A percentile compares a stretch with the other conserved stretches of the same genome.
Conservation (phyloP, 2,888 invertebrate species). For the Ophion ellenae region DNA sequence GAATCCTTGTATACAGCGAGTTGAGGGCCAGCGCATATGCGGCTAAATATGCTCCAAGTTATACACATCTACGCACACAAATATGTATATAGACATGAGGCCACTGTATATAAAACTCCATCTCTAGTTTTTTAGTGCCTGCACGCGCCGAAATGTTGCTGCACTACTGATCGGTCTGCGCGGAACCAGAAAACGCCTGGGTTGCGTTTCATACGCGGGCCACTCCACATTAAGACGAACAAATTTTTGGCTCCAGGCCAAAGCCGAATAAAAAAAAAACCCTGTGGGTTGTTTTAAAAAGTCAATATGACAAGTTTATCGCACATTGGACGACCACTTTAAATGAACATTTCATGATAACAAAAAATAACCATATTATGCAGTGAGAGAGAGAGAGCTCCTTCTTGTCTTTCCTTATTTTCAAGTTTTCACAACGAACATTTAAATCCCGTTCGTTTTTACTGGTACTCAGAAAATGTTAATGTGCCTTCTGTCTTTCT, state of each 20-base stretch:
- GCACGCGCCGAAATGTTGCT: slow-evolving; percentile 50
- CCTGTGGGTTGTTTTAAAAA: not conserved
- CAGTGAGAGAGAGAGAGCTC: not conserved
- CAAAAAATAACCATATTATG: not conserved
- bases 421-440: not conserved
- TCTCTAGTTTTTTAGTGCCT: slow-evolving; percentile 15
- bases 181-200: slow-evolving; percentile 43
- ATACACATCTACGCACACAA: not conserved
- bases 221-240: not conserved
- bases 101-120: not conserved
- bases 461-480: not conserved
- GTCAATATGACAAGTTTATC: not conserved
- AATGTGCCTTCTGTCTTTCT: not conserved
- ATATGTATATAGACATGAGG: not conserved
- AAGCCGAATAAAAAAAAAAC: not conserved
- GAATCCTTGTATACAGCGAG: slow-evolving; percentile 4
- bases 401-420: not conserved
- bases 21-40: not conserved
- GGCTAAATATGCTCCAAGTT: not conserved
- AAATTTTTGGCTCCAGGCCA: slow-evolving; percentile 2
- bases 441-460: not conserved
- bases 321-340: not conserved
- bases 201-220: slow-evolving; percentile 72
- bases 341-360: not conserved
- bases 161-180: slow-evolving; percentile 44